Evolutionary conservation across 2,797 vertebrate genomes (phyloP).

Genomic region (Melanotaenia boesemani): DNA sequence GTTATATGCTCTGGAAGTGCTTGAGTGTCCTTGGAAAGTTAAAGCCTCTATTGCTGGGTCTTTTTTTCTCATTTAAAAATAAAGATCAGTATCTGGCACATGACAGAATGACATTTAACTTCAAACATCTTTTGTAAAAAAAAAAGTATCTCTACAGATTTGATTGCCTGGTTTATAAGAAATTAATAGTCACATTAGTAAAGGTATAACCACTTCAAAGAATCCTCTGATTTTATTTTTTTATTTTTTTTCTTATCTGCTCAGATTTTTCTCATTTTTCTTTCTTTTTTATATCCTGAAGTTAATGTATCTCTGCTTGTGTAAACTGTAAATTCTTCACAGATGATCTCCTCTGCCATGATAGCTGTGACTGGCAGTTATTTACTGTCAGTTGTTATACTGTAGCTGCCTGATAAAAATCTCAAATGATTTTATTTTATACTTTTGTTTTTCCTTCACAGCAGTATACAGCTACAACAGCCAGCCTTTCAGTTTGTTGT

Average conservation of each 20-base stretch:
- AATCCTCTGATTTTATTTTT: conserved; percentile 23
- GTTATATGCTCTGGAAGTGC: no score
- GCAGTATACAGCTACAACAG: conserved; percentile 27
- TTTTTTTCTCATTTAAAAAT: no score
- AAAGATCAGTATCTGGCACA: no score
- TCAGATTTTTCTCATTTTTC: background rate
- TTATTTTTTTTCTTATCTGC: conserved; percentile 12
- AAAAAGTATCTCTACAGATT: background rate
- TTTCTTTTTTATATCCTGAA: conserved; percentile 5
- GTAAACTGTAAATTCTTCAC: conserved; percentile 21
- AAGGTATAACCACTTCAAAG: conserved; percentile 19
- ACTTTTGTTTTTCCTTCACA: conserved; percentile 10
- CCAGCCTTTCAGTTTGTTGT: conserved; percentile 31
- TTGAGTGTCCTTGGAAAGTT: no score
- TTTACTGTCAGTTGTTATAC: conserved; percentile 4
- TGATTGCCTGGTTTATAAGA: background rate
- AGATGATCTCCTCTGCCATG: conserved; percentile 8
- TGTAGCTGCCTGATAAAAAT: conserved; percentile 24
- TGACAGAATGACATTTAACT: background rate
- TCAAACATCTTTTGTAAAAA: background rate
- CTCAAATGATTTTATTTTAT: conserved; percentile 27
- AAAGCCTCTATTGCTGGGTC: no score
- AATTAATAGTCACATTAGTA: background rate
- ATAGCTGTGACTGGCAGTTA: conserved; percentile 40
- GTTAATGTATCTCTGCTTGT: conserved; percentile 25